Evolutionary conservation across 2,113 vertebrate species (phyloP).

Genomic region (Phylloscopus trochiloides): DNA sequence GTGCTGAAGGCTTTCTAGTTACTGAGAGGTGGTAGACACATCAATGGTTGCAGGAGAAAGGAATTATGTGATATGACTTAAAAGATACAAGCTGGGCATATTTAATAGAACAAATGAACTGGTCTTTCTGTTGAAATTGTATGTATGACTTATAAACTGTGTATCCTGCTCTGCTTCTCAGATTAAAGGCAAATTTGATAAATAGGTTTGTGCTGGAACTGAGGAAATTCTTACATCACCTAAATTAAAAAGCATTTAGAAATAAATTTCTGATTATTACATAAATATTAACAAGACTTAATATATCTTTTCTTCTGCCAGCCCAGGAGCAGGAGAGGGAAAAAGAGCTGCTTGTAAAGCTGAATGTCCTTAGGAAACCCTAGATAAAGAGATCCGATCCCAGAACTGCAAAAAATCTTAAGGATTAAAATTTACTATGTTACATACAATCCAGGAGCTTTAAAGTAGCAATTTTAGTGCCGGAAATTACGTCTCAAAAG

Average conservation of each 20-base stretch:
- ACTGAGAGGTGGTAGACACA: neutral
- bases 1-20: neutral
- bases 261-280: neutral
- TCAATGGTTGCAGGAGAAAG: neutral
- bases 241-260: neutral
- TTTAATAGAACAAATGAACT: neutral
- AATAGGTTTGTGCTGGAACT: neutral
- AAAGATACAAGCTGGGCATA: neutral
- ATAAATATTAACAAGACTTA: neutral
- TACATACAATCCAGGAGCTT: neutral
- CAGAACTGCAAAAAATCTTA: neutral
- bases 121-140: neutral
- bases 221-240: neutral
- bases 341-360: neutral
- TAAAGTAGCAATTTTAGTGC: neutral
- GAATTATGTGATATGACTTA: neutral
- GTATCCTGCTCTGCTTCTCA: neutral
- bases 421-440: neutral
- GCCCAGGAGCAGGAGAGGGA: neutral
- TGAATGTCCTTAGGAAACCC: neutral
- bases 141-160: neutral
- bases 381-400: neutral
- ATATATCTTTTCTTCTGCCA: neutral
- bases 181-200: neutral
- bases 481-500: neutral